phyloP scores from a whole-genome alignment of 1,140 invertebrate genomes.

The fruit fly (Drosophila melanogaster) region DNA sequence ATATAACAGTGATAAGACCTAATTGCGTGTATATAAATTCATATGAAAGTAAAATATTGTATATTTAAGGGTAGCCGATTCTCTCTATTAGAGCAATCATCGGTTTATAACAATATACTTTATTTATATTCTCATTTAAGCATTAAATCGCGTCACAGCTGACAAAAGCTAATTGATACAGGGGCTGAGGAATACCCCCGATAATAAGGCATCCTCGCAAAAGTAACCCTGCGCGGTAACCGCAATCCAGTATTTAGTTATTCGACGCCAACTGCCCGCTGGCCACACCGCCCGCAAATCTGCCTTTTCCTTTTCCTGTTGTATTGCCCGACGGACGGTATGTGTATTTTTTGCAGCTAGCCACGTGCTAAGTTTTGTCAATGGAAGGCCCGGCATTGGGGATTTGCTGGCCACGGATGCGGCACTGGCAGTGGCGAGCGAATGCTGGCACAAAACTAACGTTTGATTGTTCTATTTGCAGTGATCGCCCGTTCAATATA shows the following conservation, averaged over 20 bases:
- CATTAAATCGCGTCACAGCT: no score
- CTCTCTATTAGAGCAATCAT: no score
- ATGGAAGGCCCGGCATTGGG: not conserved
- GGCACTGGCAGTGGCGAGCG: slow-evolving; percentile 1
- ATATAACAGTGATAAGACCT: no score
- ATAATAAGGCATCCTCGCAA: not conserved
- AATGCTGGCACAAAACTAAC: slow-evolving; percentile 25
- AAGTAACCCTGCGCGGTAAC: not conserved
- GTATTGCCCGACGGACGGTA: slow-evolving; percentile 53
- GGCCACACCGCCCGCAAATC: slow-evolving; percentile 3
- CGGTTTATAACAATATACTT: no score
- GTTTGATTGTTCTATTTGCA: slow-evolving; percentile 30
- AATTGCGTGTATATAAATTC: no score
- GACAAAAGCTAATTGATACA: no score
- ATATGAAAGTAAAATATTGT: no score
- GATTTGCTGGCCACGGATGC: slow-evolving; percentile 2
- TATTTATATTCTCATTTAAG: not conserved
- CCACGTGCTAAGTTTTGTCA: no score
- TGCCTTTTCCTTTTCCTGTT: slow-evolving; percentile 58
- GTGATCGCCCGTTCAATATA: slow-evolving; percentile 52
- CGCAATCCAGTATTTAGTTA: not conserved
- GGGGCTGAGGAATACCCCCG: not conserved
- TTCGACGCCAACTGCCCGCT: not conserved
- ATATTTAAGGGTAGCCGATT: no score
- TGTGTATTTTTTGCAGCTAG: slow-evolving; percentile 20